Evolutionary conservation across 2,888 invertebrate species (phyloP), one percentile per base, ranked within the genome.

Genomic region (Smittia aterrima): DNA sequence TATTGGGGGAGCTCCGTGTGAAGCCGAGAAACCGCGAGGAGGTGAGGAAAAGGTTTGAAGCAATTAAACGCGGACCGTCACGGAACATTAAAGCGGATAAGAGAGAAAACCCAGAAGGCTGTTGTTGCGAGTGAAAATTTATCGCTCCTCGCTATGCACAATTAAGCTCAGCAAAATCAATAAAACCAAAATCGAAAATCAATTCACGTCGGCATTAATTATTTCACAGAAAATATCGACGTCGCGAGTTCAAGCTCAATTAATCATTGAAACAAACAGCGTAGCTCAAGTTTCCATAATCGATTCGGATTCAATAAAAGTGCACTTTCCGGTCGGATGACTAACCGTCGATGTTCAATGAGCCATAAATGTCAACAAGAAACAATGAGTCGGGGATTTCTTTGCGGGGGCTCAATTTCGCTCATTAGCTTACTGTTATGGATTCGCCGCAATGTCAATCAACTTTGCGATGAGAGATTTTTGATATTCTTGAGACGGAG

Each of bases 241-340:
- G 47, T 47, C 13, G 22, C 18, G 58, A 58, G 20, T 58, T 58
- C 58, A 58, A 58, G 58, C 58, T 66, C 66, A 68, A 68, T 68
- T 68, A 68, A 68, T 47, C 68, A 68, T 22, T n/a, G 32, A 27
- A 66, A 27, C 66, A 67, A 67, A 67, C 47, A 47, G 22, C 58
- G 58, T 58, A 24, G 13, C 32, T 13, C 47, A 47, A 47, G 38
- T 41, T 22, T 22, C 32, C 66, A 32, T 47, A 24, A 68, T 20
- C 20, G 66, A 47, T 41, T 66, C 27, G 38, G 27, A 38, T 64
- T 24, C 24, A 64, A 38, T 66, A 38, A 38, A 66, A 66, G 25
- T 68, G 68, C 68, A 68, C 47, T 68, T 68, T 68, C 68, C 68
- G 68, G 68, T 68, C 47, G 20, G 2, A 22, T 58, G 22, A 58